Evolutionary conservation across 2,797 vertebrate genomes (phyloP).

Genomic region (Catamblyrhynchus diadema): DNA sequence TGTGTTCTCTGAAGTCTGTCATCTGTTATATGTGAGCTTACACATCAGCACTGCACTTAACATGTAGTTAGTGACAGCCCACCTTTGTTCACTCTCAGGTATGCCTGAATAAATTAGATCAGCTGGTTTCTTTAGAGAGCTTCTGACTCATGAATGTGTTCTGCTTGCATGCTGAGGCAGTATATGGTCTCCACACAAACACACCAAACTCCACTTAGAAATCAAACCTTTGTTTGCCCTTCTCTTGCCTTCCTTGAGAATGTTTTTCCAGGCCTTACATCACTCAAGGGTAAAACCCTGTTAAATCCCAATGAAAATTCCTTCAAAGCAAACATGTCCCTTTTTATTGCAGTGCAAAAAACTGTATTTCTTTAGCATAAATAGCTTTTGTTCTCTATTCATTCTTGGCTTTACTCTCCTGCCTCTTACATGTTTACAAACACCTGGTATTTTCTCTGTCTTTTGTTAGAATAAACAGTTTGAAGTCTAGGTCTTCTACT

Average conservation of each 20-base stretch:
- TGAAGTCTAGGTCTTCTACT: neutral
- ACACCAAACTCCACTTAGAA: neutral
- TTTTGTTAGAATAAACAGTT: neutral
- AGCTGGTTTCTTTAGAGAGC: neutral
- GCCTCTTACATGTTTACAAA: neutral
- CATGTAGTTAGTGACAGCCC: neutral
- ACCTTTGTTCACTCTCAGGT: neutral
- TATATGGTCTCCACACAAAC: neutral
- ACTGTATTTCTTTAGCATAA: neutral
- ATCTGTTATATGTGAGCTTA: neutral
- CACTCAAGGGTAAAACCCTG: neutral
- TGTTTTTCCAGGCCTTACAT: neutral
- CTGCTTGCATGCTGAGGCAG: neutral
- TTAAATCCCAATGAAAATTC: neutral
- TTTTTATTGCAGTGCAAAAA: neutral
- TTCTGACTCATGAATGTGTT: neutral
- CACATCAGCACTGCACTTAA: neutral
- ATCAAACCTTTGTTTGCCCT: neutral
- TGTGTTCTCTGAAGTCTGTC: neutral
- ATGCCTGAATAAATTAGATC: neutral
- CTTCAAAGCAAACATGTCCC: neutral
- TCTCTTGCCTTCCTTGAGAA: neutral
- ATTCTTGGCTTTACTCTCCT: neutral
- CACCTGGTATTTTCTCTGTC: neutral
- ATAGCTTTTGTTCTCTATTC: neutral